These are phyloP conservation scores for Coturnix japonica DNA, from an alignment of 2,113 vertebrate species.

Conservation along the genomic window DNA sequence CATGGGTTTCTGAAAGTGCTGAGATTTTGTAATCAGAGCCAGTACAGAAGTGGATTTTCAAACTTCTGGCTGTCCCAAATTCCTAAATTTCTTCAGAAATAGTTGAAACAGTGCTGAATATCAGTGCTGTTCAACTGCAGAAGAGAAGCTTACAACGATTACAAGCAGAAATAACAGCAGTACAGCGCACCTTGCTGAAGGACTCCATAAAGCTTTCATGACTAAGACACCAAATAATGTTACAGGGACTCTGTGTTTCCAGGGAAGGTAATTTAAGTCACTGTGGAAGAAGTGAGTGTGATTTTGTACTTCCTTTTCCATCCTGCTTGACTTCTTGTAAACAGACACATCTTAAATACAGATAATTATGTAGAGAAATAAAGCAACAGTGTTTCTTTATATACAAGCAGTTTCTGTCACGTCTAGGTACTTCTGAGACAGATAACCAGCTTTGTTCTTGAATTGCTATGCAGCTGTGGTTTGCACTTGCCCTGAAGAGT, in stretches of 20 bases:
- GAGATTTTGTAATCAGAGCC: not conserved
- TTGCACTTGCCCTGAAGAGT: not conserved
- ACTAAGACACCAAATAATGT: not conserved
- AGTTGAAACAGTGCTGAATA: not conserved
- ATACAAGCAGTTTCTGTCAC: not conserved
- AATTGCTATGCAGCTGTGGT: not conserved
- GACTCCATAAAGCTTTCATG: not conserved
- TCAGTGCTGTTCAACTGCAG: not conserved
- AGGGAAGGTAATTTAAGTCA: not conserved
- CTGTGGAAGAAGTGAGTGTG: not conserved
- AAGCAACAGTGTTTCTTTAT: not conserved
- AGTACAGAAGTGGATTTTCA: not conserved
- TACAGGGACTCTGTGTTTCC: not conserved
- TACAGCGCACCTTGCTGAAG: not conserved
- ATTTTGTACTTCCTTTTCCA: not conserved
- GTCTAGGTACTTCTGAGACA: not conserved
- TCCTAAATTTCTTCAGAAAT: not conserved
- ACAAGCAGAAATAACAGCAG: not conserved
- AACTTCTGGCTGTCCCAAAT: not conserved
- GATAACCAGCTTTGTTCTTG: not conserved
- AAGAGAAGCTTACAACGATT: not conserved
- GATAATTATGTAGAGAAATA: constrained; percentile 1
- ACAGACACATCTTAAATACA: constrained; percentile 9
- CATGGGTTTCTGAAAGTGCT: not conserved
- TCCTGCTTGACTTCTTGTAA: not conserved